These are phyloP conservation scores for Tetramorium bicarinatum DNA, from an alignment of 2,888 invertebrate species.

Conservation along the genomic window DNA sequence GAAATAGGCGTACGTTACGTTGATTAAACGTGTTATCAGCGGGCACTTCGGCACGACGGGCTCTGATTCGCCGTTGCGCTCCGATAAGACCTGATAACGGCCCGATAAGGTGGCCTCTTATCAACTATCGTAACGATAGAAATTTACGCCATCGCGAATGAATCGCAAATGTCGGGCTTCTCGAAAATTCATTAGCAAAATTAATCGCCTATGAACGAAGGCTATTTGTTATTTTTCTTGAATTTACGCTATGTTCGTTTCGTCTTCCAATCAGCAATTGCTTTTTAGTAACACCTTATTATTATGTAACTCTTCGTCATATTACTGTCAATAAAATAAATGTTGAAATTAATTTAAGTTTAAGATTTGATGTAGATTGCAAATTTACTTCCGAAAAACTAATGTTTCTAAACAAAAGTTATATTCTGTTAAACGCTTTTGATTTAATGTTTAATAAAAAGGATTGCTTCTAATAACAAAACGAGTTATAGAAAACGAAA, in stretches of 20 bases:
- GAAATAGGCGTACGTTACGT: constrained; percentile 56
- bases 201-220: neutral
- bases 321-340: neutral
- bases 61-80: constrained; percentile 64
- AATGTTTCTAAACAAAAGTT: neutral
- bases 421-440: neutral
- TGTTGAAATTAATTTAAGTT: neutral
- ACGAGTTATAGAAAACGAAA: neutral
- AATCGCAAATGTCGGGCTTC: constrained; percentile 10
- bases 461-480: neutral
- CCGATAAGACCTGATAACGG: constrained; percentile 62
- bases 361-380: neutral
- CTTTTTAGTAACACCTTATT: too few relatives aligned
- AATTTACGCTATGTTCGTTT: neutral
- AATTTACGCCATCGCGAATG: constrained; percentile 45
- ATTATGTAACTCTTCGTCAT: neutral
- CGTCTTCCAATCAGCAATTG: neutral
- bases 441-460: neutral
- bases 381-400: neutral
- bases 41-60: constrained; percentile 30
- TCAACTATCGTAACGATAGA: constrained; percentile 40
- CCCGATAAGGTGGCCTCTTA: constrained; percentile 62
- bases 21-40: constrained; percentile 65
- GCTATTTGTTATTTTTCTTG: neutral
- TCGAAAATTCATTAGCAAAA: constrained; percentile 4